phyloP scores from a whole-genome alignment of 2,797 vertebrate genomes.

The Sebastes melanostomus region DNA sequence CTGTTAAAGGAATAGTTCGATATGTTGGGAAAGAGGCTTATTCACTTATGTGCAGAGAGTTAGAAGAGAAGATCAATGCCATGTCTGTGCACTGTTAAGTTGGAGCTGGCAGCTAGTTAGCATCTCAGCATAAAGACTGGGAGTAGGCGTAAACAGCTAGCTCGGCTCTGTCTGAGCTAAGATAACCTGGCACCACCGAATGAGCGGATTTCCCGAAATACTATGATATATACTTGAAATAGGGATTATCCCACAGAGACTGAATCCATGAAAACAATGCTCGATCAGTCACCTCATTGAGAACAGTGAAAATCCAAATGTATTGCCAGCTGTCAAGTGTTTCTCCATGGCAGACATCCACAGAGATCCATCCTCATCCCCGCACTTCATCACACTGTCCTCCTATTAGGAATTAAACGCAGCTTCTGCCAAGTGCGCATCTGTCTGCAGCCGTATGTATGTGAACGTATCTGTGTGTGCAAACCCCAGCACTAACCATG shows the following conservation, averaged over 20 bases:
- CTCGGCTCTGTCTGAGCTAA: too few species aligned
- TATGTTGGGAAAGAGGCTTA: constrained; percentile 5
- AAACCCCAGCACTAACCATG: neutral
- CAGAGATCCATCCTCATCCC: constrained; percentile 22
- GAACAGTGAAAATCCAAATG: constrained; percentile 28
- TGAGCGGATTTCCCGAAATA: neutral
- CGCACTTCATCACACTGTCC: constrained; percentile 25
- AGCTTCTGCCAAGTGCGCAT: constrained; percentile 31
- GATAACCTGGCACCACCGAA: neutral
- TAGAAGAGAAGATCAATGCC: neutral
- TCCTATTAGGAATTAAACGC: constrained; percentile 15
- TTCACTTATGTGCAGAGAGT: neutral
- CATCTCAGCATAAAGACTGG: neutral
- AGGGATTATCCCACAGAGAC: neutral
- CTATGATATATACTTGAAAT: neutral
- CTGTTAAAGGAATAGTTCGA: neutral
- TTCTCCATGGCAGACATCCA: constrained; percentile 37
- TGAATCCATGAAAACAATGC: constrained; percentile 8
- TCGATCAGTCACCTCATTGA: constrained; percentile 15
- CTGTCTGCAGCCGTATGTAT: neutral
- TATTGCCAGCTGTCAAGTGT: constrained; percentile 44
- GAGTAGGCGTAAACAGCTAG: neutral
- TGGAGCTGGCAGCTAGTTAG: neutral
- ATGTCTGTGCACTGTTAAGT: neutral
- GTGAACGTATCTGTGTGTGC: neutral